phyloP scores from a whole-genome alignment of 2,797 vertebrate species.

The Pristis pectinata region DNA sequence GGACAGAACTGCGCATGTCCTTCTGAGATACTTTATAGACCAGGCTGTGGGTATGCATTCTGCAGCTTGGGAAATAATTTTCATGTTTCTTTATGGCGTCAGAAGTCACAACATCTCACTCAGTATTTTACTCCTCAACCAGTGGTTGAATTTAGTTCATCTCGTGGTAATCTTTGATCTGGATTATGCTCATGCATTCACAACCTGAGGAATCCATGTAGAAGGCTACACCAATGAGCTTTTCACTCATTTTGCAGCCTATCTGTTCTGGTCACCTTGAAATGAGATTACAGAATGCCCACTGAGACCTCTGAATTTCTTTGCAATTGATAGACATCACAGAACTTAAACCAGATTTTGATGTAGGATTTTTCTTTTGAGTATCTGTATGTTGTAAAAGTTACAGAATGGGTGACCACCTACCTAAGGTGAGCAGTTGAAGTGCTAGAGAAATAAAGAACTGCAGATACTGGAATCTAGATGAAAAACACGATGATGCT shows the following conservation, averaged over 20 bases:
- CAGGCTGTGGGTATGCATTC: background rate
- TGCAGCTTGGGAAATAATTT: background rate
- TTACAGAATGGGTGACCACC: background rate
- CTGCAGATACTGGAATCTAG: too few relatives aligned
- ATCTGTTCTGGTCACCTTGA: background rate
- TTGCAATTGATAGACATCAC: too few relatives aligned
- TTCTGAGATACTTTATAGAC: background rate
- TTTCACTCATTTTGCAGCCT: background rate
- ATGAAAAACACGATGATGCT: too few relatives aligned
- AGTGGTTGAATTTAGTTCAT: background rate
- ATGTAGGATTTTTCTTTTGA: background rate
- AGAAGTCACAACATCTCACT: background rate
- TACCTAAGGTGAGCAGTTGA: background rate
- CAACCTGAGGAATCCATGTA: background rate
- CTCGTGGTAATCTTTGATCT: background rate
- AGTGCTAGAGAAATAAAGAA: too few relatives aligned
- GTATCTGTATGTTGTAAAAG: background rate
- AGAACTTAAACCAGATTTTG: background rate
- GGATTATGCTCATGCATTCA: background rate
- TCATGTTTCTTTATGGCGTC: background rate
- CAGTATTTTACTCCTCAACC: background rate
- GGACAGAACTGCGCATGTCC: background rate
- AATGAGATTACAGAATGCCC: background rate
- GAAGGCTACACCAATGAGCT: background rate
- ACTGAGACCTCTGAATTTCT: too few relatives aligned